These are phyloP conservation scores for Ursus arctos DNA, from an alignment of 2,113 vertebrate genomes.

Conservation along the genomic window DNA sequence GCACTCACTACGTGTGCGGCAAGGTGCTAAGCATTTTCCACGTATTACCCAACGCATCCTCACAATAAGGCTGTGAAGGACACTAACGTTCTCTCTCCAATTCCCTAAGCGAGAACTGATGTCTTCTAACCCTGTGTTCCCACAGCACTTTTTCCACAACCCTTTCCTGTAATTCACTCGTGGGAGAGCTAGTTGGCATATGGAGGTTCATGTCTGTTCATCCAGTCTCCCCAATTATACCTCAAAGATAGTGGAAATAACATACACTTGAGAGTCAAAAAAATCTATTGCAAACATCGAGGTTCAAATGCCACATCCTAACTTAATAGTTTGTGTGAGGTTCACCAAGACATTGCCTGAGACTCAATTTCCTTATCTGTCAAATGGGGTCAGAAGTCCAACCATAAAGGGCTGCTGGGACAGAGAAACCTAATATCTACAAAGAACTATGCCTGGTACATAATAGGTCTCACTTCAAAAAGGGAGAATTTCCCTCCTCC, in stretches of 20 bases:
- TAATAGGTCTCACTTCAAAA: background rate
- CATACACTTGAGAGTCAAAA: background rate
- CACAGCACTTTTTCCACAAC: background rate
- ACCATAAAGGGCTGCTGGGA: background rate
- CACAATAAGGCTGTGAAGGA: background rate
- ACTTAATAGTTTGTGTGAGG: background rate
- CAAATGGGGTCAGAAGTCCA: background rate
- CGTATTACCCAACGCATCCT: background rate
- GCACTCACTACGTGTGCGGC: too few relatives aligned
- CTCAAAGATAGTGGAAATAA: background rate
- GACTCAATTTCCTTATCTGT: constrained; percentile 10
- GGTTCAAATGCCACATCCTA: background rate
- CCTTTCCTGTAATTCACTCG: background rate
- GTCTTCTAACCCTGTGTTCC: background rate
- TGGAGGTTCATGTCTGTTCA: background rate
- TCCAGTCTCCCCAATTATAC: background rate
- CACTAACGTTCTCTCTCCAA: background rate
- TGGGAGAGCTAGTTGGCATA: background rate
- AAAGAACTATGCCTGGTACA: background rate
- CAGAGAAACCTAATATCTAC: background rate
- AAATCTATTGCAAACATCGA: background rate
- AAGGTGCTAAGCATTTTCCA: background rate
- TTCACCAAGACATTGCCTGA: background rate
- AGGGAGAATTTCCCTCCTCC: background rate
- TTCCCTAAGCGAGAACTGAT: background rate